A percentile compares a stretch with the other conserved stretches of the same genome.
Evolutionary conservation across 2,113 vertebrate genomes (phyloP).

Genomic region (Archilochus colubris): DNA sequence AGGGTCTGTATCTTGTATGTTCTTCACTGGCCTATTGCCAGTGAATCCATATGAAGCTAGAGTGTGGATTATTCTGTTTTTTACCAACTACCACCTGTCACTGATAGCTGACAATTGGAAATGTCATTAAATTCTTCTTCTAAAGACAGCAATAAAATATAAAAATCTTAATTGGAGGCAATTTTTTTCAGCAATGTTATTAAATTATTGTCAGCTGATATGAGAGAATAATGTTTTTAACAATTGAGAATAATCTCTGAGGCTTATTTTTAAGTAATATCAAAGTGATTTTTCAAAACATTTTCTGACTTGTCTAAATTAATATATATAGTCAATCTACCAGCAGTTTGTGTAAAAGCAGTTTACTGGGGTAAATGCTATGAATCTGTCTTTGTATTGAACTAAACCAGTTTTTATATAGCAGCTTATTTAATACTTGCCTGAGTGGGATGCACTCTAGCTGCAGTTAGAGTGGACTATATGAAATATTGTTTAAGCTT

Average conservation of each 20-base stretch:
- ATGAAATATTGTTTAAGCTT: not conserved
- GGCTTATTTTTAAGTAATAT: not conserved
- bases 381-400: not conserved
- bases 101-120: not conserved
- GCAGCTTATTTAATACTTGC: not conserved
- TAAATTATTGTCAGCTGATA: not conserved
- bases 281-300: not conserved
- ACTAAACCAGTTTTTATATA: not conserved
- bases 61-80: not conserved
- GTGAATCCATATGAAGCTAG: not conserved
- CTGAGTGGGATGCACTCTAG: not conserved
- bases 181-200: not conserved
- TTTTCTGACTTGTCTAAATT: not conserved
- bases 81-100: not conserved
- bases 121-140: not conserved
- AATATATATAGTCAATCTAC: not conserved
- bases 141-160: not conserved
- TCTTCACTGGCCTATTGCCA: not conserved
- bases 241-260: not conserved
- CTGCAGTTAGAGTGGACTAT: not conserved
- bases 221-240: not conserved
- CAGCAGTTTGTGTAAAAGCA: not conserved
- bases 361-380: not conserved
- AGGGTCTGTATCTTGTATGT: not conserved
- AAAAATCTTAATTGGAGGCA: not conserved